A percentile compares a stretch with the other conserved stretches of the same genome.
These are phyloP conservation scores for Heteromyza rotundicornis DNA, from an alignment of 2,888 invertebrate species.

Conservation along the genomic window DNA sequence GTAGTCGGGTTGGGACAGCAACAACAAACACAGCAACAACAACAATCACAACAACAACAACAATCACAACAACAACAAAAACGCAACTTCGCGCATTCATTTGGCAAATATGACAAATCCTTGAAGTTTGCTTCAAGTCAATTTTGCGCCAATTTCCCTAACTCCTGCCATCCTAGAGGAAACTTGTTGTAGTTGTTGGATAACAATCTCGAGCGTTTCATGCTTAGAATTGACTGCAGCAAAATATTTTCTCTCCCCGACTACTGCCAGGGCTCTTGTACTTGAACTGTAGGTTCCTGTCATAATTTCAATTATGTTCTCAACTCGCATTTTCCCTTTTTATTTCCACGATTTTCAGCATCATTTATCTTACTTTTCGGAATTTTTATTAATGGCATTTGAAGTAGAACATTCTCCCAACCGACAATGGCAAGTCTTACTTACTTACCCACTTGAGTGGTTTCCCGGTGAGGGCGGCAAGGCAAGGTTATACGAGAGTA, in stretches of 20 bases:
- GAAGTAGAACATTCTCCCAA: slow-evolving; percentile 35
- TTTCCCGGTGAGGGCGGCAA: too few species aligned
- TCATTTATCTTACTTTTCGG: slow-evolving; percentile 38
- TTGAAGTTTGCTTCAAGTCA: slow-evolving; percentile 20
- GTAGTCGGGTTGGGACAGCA: too few species aligned
- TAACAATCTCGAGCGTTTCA: background rate
- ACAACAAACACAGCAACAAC: background rate
- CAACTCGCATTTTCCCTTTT: slow-evolving; percentile 30
- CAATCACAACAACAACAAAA: background rate
- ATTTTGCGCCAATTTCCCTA: slow-evolving; percentile 12
- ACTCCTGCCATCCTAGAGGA: background rate
- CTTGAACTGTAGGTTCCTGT: slow-evolving; percentile 37
- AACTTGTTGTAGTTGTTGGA: background rate
- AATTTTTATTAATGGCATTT: slow-evolving; percentile 39
- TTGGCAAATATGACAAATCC: slow-evolving; percentile 20
- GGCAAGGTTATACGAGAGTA: too few species aligned
- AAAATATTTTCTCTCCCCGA: slow-evolving; percentile 7
- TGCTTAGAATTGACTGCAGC: background rate
- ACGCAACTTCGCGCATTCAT: slow-evolving; percentile 2
- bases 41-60: background rate
- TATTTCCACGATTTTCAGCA: too few species aligned
- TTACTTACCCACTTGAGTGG: too few species aligned
- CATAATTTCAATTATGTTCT: slow-evolving; percentile 38
- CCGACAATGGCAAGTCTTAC: slow-evolving; percentile 12
- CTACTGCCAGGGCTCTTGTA: background rate